Evolutionary conservation across 2,888 invertebrate species (phyloP), one percentile per base, ranked within the genome.

Genomic region (Ichneumoninae sp.): DNA sequence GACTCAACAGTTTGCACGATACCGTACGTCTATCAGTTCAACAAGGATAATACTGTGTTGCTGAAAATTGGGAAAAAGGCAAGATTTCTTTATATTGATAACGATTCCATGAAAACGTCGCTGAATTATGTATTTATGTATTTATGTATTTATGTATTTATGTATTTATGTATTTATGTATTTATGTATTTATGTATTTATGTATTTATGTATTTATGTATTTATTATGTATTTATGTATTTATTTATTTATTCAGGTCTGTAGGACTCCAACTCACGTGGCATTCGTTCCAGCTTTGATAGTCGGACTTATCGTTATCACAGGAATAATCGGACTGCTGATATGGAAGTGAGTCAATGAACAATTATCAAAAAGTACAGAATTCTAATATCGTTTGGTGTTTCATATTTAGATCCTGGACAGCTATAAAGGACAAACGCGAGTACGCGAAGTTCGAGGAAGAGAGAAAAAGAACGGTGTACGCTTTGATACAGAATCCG

Each of bases 401-500:
- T 68, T 19, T 80, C 22, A 57, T 54, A 3, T 54, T 6, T 69
- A 91, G 91, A 72, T 86, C 84, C 50, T 91, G 89, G 87, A 87
- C 85, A 0, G 82, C 60, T 1, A 87, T 90, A 62, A 83, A 90
- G 40, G 91, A 91, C 68, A 87, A 76, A 68, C 86, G 83, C 16
- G 91, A 91, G 69, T 90, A 85, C 52, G 89, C 87, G 0, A 91
- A 89, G 65, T 91, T 91, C 60, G 86, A 87, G 52, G 70, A 81
- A 44, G 89, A 91, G 47, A 87, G 75, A 16, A 84, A 86, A 40
- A 88, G 78, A 52, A 91, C 90, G 0, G 85, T 90, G 13, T 91
- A 89, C 22, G 88, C 88, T 44, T 62, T 87, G 16, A 84, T 88
- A 19, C 88, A 95, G 82, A 96, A 96, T 90, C 96, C 96, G 0